These are phyloP conservation scores for Phodopus roborovskii DNA, from an alignment of 2,113 vertebrate species.

Conservation along the genomic window DNA sequence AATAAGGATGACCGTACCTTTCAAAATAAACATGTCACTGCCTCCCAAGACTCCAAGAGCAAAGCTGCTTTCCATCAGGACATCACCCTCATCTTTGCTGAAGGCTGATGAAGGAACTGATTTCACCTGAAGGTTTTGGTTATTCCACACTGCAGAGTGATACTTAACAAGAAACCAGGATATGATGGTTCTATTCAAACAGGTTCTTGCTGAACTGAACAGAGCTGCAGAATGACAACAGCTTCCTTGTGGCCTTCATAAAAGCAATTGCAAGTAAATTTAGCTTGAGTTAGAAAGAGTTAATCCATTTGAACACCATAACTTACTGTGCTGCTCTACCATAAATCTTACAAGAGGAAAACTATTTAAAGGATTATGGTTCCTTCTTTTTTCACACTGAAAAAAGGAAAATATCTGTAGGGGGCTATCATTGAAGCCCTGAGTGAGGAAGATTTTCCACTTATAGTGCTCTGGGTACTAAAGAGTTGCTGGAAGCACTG, in stretches of 20 bases:
- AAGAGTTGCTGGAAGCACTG: slow-evolving; percentile 69
- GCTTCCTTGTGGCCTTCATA: slow-evolving; percentile 40
- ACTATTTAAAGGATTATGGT: slow-evolving; percentile 1
- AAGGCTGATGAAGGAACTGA: not conserved
- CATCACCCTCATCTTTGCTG: not conserved
- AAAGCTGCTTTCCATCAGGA: not conserved
- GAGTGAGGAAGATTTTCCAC: slow-evolving; percentile 65
- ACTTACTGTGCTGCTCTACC: slow-evolving; percentile 29
- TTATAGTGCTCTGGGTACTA: slow-evolving; percentile 70
- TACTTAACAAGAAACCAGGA: slow-evolving; percentile 48
- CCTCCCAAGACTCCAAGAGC: slow-evolving; percentile 15
- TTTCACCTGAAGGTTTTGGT: slow-evolving; percentile 55
- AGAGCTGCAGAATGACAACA: slow-evolving; percentile 1
- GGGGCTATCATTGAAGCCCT: slow-evolving; percentile 62
- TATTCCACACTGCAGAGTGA: not conserved
- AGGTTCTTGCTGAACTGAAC: slow-evolving; percentile 41
- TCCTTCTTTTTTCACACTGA: slow-evolving; percentile 60
- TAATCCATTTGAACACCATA: slow-evolving; percentile 16
- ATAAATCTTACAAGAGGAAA: not conserved
- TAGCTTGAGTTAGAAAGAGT: slow-evolving; percentile 47
- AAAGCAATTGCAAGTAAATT: slow-evolving; percentile 31
- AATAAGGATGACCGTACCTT: slow-evolving; percentile 13
- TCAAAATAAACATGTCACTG: slow-evolving; percentile 3
- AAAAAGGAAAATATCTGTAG: slow-evolving; percentile 54
- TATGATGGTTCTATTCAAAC: slow-evolving; percentile 43